Base-by-base conservation (phyloP, 2,888 invertebrate species). In the Drosophila anceps region DNA sequence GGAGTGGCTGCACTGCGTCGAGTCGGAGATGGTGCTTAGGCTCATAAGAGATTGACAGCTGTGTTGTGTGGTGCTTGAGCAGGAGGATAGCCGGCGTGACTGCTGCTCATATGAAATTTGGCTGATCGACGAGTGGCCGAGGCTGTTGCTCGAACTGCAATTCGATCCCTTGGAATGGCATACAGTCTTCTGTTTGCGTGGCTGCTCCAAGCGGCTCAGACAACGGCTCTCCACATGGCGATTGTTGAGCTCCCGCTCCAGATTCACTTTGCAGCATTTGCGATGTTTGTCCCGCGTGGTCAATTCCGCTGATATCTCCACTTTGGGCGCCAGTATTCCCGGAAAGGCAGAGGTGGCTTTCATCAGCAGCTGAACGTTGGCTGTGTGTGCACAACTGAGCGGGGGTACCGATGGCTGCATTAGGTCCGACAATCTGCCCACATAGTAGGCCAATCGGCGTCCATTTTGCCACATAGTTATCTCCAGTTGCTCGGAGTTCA, bases 391-490 rank as follows among this genome's bases (percentile, higher is more conserved):
- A 60, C 92, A 93, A 9, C 79, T 84, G 0, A 89, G 48, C 9
- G 86, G 89, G 31, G 88, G 81, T 8, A 89, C 64, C 1, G 81
- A 58, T 4, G 89, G 82, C 29, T 91, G 88, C 84, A 92, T 82
- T 3, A 93, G 81, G 68, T 92, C 91, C 37, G 90, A 84, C n/a
- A 93, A 59, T 27, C 82, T 82, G 2, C 93, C 93, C 13, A 88
- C 55, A 65, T 90, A 93, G 66, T 92, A 91, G 12, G 93, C 92
- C 59, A 93, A 73, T 15, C 93, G 82, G 7, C 92, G 86, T 8
- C 93, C 92, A 76, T 91, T 92, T 74, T 93, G 93, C 93, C 92
- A 93, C 4, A 93, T 72, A 0, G 92, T 91, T 41, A 93, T 91
- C 73, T 93, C 92, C 35, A 93, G 64, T 39, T 76, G 73, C 69